Evolutionary conservation across 2,113 vertebrate genomes (phyloP), one percentile per base, ranked within the genome.

Genomic region (Otus sunia): DNA sequence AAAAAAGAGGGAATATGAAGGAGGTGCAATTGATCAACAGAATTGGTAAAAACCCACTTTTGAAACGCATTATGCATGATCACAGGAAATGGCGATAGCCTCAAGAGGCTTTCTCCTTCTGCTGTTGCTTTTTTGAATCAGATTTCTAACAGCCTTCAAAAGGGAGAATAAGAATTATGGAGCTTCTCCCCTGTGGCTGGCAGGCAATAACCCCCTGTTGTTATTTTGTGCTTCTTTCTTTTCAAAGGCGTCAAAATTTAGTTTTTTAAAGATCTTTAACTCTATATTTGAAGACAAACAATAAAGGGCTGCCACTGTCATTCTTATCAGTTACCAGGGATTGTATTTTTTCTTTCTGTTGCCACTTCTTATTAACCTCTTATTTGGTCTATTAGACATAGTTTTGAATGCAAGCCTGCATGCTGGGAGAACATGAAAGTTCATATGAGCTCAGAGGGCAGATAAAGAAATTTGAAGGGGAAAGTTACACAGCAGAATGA

Each of bases 131-230:
- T 99, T 98, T 98, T 98, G 98, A 99, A 98, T 99, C 98, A 98
- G 98, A 98, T 99, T 99, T 99, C 98, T 98, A 98, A 98, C 99
- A 99, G 99, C 99, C 99, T 99, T 99, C 99, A 99, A 99, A 99
- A 99, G 99, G 99, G 98, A 99, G 99, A 99, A 98, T 98, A 98
- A 99, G 99, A 99, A 99, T 99, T 98, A 98, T 98, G 98, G 99
- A 98, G 98, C 96, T 98, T 99, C 98, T 99, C 99, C 99, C 99
- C 99, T 98, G 99, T 98, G 99, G 99, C 99, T 99, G 97, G 89
- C 98, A 99, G 98, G 99, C 99, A 99, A 99, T 99, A 99, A 99
- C 99, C 99, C 99, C 99, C 99, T 99, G 99, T 99, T 99, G 99
- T 99, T 99, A 99, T 99, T 99, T 99, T 99, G 99, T 99, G 99